Base-by-base conservation (phyloP, 2,113 vertebrate species). In the Sarotherodon lohbergeri region DNA sequence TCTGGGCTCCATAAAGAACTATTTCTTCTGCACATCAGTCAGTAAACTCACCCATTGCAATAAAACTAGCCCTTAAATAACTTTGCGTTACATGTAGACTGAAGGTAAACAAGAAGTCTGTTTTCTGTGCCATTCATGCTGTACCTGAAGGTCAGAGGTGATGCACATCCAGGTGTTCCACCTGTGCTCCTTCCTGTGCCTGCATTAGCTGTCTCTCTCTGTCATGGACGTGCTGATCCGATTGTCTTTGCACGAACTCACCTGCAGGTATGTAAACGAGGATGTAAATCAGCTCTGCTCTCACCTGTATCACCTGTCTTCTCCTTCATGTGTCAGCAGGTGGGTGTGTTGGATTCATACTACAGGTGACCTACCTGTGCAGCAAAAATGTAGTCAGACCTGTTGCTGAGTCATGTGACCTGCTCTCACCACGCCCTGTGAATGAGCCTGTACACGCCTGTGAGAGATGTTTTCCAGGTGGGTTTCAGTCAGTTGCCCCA, bases 331-430 rank as follows among this genome's bases (percentile, higher is more conserved):
- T 56, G 9, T 29, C 36, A 10, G 59, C 24, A 6, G 9, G 17
- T 7, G 2, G 84, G 57, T 6, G n/a, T 46, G 59, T 34, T 54
- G 32, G 14, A 1, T 78, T 19, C 46, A 24, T 27, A 24, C 11
- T 13, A 7, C 11, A 56, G 55, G 11, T 56, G 55, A 27, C 5
- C 6, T 27, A 6, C 6, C 12, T 24, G 22, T 56, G 22, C 22
- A 24, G 11, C 55, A 84, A 36, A 39, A 79, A 94, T 92, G 92
- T 12, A 22, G 92, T 88, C 87, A 5, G 48, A 92, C 91, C 83
- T 55, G 91, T 86, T n/a, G 1, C 4, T 7, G 7, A 1, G 88
- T 88, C 88, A 90, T 68, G 14, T 85, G 88, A 81, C 63, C 22
- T 9, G 54, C 57, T 34, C 12, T 41, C 1, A 7, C 82, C 57